Evolutionary conservation across 2,888 invertebrate genomes (phyloP).

Genomic region (Seira sanloemensis): DNA sequence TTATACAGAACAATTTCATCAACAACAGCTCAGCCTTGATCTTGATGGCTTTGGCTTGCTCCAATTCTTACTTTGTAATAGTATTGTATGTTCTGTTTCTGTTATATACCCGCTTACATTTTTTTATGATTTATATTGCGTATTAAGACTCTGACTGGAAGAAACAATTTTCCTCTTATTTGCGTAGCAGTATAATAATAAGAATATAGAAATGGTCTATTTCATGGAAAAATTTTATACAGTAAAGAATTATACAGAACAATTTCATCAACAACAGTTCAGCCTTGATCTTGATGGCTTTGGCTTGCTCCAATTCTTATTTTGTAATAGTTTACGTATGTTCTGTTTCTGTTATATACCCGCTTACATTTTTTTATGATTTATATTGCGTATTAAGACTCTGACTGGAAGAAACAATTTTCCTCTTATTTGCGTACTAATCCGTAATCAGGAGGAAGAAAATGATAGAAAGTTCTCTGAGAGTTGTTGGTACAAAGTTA

Average conservation of each 20-base stretch:
- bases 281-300: not conserved
- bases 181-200: too few species aligned
- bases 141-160: slow-evolving; percentile 62
- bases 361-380: not conserved
- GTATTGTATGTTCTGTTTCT: too few species aligned
- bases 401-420: slow-evolving; percentile 58
- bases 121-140: not conserved
- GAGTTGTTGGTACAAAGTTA: not conserved
- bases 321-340: not conserved
- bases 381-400: slow-evolving; percentile 36
- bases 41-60: not conserved
- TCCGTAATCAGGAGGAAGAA: not conserved
- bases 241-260: too few species aligned
- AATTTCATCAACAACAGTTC: too few species aligned
- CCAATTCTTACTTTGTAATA: not conserved
- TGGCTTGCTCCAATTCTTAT: not conserved
- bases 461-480: not conserved
- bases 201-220: too few species aligned
- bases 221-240: not conserved
- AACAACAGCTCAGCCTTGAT: not conserved
- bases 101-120: not conserved
- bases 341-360: too few species aligned
- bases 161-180: slow-evolving; percentile 29
- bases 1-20: too few species aligned
- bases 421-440: slow-evolving; percentile 6